Evolutionary conservation across 2,888 invertebrate genomes (phyloP), one percentile per base, ranked within the genome.

Genomic region (Sarcophaga variegata): DNA sequence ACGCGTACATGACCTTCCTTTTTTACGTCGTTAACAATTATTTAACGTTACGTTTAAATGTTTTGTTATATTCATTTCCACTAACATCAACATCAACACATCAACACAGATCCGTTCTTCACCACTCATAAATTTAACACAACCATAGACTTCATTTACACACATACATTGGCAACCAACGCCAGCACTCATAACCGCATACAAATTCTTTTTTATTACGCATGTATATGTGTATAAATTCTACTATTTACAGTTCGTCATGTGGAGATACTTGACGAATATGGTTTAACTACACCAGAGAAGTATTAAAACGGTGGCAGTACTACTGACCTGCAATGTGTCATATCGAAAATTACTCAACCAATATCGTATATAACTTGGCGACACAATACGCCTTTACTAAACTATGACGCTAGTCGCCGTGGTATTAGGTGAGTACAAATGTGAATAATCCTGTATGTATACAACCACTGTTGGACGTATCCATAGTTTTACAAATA

Each of bases 221-320:
- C 4, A 2, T 49, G 3, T 37, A 54, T 22, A 22, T 11, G 47
- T 20, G 20, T 20, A 20, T 20, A 20, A 20, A 20, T 76, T 6
- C 20, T 75, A 20, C 20, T 64, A 49, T 79, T 89, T 81, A 66
- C 95, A 97, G 97, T 97, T 92, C 97, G 97, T 90, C 96, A 96
- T 92, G 96, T 97, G 90, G 96, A 96, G 91, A 97, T 97, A 89
- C 95, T 96, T 70, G 97, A 97, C 92, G 97, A 97, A 90, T 95
- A 96, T 89, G 97, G 97, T 20, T 95, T 96, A 49, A 95, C 96
- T 62, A 95, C 96, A 0, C 95, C 95, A 87, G 97, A 97, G 94
- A 97, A 97, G 94, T 96, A 96, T 93, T 97, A 97, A 94, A 97
- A 97, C 92, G 96, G 96, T 89, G 97, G 97, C 54, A 96, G 96